phyloP scores from a whole-genome alignment of 2,888 invertebrate genomes.

The Andrena flavipes region DNA sequence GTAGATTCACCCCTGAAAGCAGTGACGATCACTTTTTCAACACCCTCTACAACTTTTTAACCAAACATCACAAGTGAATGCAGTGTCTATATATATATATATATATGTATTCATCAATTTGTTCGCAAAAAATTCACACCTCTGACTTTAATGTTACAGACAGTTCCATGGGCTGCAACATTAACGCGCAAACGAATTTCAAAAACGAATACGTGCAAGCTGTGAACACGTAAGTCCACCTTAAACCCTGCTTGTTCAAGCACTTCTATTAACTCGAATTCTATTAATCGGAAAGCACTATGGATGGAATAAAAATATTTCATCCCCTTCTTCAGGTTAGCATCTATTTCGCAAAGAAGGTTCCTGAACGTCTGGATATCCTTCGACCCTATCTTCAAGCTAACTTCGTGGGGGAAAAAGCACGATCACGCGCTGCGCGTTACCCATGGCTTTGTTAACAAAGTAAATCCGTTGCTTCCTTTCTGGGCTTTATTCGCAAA shows the following conservation, averaged over 20 bases:
- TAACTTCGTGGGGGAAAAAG: slow-evolving; percentile 84
- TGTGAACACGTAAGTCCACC: slow-evolving; percentile 81
- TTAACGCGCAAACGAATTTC: slow-evolving; percentile 82
- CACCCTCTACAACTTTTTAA: too few species aligned
- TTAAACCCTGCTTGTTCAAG: neutral
- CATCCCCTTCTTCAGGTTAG: slow-evolving; percentile 77
- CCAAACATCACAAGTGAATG: too few species aligned
- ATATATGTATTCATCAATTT: too few species aligned
- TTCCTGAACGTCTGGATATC: slow-evolving; percentile 86
- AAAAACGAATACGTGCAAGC: slow-evolving; percentile 83
- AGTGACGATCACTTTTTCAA: too few species aligned
- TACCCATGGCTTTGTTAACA: slow-evolving; percentile 86
- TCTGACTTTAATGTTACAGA: slow-evolving; percentile 72
- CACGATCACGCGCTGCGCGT: slow-evolving; percentile 84
- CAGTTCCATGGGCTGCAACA: slow-evolving; percentile 84
- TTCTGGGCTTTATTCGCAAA: neutral
- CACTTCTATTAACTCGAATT: neutral
- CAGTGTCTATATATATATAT: too few species aligned
- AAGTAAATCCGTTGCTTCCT: slow-evolving; percentile 77
- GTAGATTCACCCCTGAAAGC: too few species aligned
- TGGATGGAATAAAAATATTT: neutral
- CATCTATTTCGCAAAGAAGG: slow-evolving; percentile 81
- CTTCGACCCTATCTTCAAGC: slow-evolving; percentile 85
- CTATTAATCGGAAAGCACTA: too few species aligned
- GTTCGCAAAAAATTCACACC: too few species aligned